These are phyloP conservation scores for Cotesia typhae DNA, from an alignment of 1,140 invertebrate genomes.

Conservation along the genomic window DNA sequence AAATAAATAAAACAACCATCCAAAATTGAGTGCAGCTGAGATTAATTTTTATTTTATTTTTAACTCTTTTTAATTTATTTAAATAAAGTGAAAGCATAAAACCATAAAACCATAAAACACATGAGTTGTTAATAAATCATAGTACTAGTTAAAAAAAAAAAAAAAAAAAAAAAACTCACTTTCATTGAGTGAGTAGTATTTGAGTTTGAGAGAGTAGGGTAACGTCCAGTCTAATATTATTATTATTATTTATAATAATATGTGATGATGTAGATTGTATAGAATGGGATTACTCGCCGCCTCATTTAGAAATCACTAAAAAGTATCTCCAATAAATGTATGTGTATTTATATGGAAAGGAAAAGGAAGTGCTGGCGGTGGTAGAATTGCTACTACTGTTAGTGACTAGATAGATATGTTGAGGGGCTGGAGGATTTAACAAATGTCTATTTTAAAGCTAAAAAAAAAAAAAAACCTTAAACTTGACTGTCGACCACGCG, in stretches of 20 bases:
- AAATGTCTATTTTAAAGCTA: conserved; percentile 36
- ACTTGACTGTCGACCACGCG: conserved; percentile 17
- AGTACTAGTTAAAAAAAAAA: no score
- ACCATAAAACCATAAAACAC: no score
- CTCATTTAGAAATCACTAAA: conserved; percentile 16
- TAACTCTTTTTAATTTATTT: no score
- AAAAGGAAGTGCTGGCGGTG: no score
- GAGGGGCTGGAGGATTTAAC: background rate
- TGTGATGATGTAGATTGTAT: background rate
- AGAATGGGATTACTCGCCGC: conserved; percentile 22
- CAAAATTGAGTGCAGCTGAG: background rate
- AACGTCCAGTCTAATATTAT: no score
- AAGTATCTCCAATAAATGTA: background rate
- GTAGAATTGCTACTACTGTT: no score
- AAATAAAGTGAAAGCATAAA: no score
- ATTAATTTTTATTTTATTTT: no score
- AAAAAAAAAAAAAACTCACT: no score
- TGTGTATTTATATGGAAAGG: background rate
- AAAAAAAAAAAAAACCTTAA: conserved; percentile 6
- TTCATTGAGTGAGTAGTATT: no score
- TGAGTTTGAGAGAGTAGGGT: no score
- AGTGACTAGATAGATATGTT: background rate
- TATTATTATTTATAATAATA: background rate
- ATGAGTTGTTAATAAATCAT: no score
- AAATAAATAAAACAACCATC: background rate